Evolutionary conservation across 2,113 vertebrate species (phyloP), one percentile per base, ranked within the genome.

Genomic region (Acanthisitta chloris): DNA sequence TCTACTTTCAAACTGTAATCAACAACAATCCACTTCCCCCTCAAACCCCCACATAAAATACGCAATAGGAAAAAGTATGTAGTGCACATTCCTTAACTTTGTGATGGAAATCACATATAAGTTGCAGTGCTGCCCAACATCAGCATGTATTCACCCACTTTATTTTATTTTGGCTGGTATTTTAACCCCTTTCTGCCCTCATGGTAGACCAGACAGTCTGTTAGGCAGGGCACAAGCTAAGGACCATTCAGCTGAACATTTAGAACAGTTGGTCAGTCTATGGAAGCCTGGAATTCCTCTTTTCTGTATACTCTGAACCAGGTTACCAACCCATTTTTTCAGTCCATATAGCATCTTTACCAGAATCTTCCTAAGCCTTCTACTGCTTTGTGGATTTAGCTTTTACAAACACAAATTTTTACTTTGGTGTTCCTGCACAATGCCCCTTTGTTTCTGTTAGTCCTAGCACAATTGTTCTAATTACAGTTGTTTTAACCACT

Each of bases 401-500:
- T 70, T 65, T 54, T 20, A 31, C 26, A 62, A 70, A 33, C 17
- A 34, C 10, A 49, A 34, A 49, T 81, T 26, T 69, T 5, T 76
- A 34, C 9, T 91, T 84, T 91, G 9, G 29, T 71, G 11, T 55
- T 88, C 43, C 91, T 48, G 20, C 49, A n/a, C 14, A 8, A 21
- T 19, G 2, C 6, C 17, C 28, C 12, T 67, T 76, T 92, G 48
- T 91, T 83, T 91, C 58, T 84, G 18, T 40, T 92, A 81, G 49
- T 91, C 76, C 58, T 46, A 51, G 43, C 10, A 21, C 17, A 49
- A 33, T 45, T 59, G 33, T 54, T 83, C 33, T 73, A 81, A 88
- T 81, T 81, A 83, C 16, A 33, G 80, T 87, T 95, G 45, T 88
- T 95, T 96, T 73, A 71, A 86, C 73, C 74, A 65, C 48, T 45